Conservation (phyloP, 37 sponge, comb jelly and placozoan genomes). For the Amphimedon queenslandica region DNA sequence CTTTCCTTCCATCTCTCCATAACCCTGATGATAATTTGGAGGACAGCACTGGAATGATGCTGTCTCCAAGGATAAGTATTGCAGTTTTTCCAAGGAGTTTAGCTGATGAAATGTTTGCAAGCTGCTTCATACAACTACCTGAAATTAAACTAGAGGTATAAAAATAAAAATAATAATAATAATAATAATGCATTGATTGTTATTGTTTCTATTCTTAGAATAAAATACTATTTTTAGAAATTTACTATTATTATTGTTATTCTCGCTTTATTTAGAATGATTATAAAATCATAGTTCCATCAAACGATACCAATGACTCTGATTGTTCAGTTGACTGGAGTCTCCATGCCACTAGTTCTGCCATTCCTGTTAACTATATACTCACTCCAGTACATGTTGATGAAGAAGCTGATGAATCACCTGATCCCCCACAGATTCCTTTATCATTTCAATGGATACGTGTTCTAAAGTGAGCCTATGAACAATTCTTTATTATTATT, state of each 20-base stretch:
- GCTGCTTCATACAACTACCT: constrained; percentile 15
- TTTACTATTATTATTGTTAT: too few species aligned
- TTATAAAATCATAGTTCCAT: constrained; percentile 42
- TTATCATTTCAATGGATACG: too few species aligned
- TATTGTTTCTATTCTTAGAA: too few species aligned
- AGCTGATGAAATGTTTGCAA: constrained; percentile 31
- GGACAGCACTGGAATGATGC: neutral
- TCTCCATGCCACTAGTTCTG: too few species aligned
- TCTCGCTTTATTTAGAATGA: constrained; percentile 8
- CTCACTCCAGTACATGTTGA: too few species aligned
- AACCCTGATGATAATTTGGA: neutral
- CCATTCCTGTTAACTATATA: too few species aligned
- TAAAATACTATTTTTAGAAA: too few species aligned
- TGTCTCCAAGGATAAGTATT: constrained; percentile 20
- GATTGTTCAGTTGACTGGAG: too few species aligned
- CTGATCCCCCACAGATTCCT: too few species aligned
- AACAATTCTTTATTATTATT: too few species aligned
- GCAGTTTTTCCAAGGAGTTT: constrained; percentile 41
- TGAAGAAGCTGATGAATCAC: too few species aligned
- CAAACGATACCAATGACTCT: constrained; percentile 4
- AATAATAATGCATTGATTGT: neutral
- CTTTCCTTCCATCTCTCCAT: constrained; percentile 10
- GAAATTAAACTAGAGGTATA: constrained; percentile 31
- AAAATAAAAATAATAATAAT: neutral
- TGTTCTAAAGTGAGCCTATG: too few species aligned